Conservation (phyloP, 37 sponge, comb jelly and placozoan genomes). For the Dysidea cf. avara region DNA sequence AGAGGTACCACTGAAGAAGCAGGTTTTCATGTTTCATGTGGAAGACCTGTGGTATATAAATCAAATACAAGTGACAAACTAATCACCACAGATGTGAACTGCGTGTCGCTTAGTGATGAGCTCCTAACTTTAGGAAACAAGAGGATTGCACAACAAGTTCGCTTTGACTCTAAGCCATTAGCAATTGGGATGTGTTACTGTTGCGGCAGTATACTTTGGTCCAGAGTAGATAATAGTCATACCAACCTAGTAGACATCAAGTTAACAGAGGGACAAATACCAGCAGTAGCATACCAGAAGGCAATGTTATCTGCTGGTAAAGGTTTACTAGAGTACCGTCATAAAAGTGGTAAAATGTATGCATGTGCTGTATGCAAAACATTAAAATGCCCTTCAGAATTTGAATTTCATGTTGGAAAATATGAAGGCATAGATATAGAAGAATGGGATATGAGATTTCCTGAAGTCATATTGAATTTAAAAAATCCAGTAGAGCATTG, state of each 20-base stretch:
- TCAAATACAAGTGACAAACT: not conserved
- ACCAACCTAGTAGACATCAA: not conserved
- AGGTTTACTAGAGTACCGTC: no score
- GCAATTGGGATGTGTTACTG: not conserved
- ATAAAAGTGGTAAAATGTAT: conserved; percentile 1
- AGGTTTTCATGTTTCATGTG: not conserved
- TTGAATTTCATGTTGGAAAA: no score
- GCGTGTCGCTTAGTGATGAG: no score
- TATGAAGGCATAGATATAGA: no score
- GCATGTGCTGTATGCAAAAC: not conserved
- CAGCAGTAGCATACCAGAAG: not conserved
- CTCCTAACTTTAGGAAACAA: no score
- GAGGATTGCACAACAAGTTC: no score
- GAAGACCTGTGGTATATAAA: not conserved
- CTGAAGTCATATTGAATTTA: not conserved
- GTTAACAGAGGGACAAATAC: not conserved
- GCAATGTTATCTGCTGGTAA: no score
- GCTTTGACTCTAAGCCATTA: not conserved
- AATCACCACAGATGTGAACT: not conserved
- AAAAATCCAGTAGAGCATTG: not conserved
- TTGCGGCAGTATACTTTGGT: not conserved
- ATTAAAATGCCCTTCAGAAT: no score
- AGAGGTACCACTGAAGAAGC: not conserved
- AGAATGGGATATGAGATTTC: not conserved
- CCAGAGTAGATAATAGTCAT: not conserved